Evolutionary conservation across 2,113 vertebrate species (phyloP), one percentile per base, ranked within the genome.

Genomic region (Ciconia stormi): DNA sequence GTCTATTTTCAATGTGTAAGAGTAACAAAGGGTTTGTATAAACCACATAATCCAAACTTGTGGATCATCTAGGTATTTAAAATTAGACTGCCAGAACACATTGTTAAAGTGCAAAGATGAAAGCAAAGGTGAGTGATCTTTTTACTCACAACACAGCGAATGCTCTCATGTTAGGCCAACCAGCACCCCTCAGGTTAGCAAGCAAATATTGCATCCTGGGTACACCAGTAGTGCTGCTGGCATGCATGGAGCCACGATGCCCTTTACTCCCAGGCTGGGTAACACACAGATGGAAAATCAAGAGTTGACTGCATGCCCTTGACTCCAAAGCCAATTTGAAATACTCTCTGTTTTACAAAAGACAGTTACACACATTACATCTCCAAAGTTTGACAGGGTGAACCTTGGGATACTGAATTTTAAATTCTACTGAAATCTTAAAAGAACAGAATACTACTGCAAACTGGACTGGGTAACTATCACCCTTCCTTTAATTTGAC

Each of bases 241-340:
- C 40, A 49, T 2, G 3, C 36, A 20, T 0, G 1, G 12, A 63
- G 65, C 30, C 25, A 23, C 0, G 2, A 27, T 36, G 22, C 10
- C 40, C 34, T 80, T 65, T 25, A 49, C 17, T 66, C 27, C 21
- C 27, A 65, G 38, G n/a, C 8, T 65, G 27, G 13, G 26, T 46
- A 71, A 83, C 22, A 85, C 27, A 78, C 1, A 32, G 49, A 44
- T 27, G 12, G 18, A 47, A 90, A 62, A 71, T 30, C 32, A 77
- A 77, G 32, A 82, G 9, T 30, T 55, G 61, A 72, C n/a, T 32
- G 23, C n/a, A 74, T 22, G 52, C 10, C 38, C 32, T 50, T 29
- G 19, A 90, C 29, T 40, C 18, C 71, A 79, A 59, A 74, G 9
- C 5, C 26, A 38, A 19, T 49, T 38, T 58, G 52, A 83, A 87